Evolutionary conservation across 2,113 vertebrate species (phyloP).

Genomic region (Lagenorhynchus albirostris): DNA sequence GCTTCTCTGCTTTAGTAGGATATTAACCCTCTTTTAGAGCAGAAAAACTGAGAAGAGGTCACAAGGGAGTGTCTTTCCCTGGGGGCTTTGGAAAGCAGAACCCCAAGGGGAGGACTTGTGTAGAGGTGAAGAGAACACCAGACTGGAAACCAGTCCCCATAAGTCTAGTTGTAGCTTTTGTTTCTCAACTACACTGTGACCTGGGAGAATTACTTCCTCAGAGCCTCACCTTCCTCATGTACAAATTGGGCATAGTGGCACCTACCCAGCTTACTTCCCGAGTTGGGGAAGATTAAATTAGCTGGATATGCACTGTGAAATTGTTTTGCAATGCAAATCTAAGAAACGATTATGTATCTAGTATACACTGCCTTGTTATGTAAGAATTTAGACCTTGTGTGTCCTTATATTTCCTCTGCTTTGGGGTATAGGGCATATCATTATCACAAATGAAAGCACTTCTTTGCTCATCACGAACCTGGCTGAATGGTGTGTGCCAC

Average conservation of each 20-base stretch:
- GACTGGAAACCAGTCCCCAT: rapidly evolving
- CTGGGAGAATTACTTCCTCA: not conserved
- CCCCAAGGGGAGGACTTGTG: no score
- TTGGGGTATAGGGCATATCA: not conserved
- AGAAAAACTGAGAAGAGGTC: not conserved
- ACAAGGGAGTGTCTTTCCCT: not conserved
- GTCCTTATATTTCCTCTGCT: not conserved
- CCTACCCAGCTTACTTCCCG: not conserved
- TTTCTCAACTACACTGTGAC: not conserved
- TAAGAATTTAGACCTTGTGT: not conserved
- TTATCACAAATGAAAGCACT: not conserved
- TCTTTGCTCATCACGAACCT: not conserved
- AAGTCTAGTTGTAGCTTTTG: not conserved
- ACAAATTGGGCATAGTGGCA: not conserved
- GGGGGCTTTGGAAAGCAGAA: not conserved
- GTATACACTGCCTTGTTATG: not conserved
- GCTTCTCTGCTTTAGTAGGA: not conserved
- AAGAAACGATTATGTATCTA: not conserved
- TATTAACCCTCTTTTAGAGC: not conserved
- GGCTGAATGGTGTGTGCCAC: not conserved
- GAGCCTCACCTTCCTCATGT: not conserved
- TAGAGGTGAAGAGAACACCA: not conserved
- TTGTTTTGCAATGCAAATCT: not conserved
- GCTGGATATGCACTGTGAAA: not conserved
- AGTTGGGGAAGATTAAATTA: not conserved